Evolutionary conservation across 2,888 invertebrate genomes (phyloP).

Genomic region (Erynnis tages): DNA sequence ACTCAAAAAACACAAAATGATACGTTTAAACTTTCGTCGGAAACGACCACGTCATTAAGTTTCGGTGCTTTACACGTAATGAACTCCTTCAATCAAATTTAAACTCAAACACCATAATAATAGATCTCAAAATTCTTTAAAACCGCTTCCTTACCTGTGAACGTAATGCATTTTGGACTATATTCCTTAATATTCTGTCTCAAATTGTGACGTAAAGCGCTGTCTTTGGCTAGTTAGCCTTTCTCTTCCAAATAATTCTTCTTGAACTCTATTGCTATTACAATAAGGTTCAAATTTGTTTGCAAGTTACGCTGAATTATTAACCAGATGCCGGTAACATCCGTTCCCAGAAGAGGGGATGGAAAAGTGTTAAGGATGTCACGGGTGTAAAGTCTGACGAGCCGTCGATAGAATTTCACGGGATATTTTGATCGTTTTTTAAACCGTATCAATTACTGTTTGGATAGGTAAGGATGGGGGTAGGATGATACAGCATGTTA

Average conservation of each 20-base stretch:
- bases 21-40: conserved; percentile 31
- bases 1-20: conserved; percentile 21
- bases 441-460: conserved; percentile 26
- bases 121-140: conserved; percentile 2
- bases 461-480: conserved; percentile 7
- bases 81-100: background rate
- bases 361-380: conserved; percentile 41
- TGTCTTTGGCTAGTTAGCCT: conserved; percentile 2
- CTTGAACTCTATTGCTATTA: background rate
- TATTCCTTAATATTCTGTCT: background rate
- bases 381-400: conserved; percentile 16
- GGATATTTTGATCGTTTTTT: conserved; percentile 7
- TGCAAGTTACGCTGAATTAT: conserved; percentile 38
- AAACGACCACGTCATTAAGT: conserved; percentile 39
- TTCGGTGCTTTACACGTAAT: conserved; percentile 40
- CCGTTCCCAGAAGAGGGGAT: conserved; percentile 73
- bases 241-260: background rate
- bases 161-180: background rate
- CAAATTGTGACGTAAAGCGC: background rate
- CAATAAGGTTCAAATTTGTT: background rate
- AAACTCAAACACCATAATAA: background rate
- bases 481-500: background rate
- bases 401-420: conserved; percentile 20
- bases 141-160: background rate
- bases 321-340: conserved; percentile 68